These are phyloP conservation scores for Temnothorax longispinosus DNA, from an alignment of 1,140 invertebrate genomes.

Conservation along the genomic window DNA sequence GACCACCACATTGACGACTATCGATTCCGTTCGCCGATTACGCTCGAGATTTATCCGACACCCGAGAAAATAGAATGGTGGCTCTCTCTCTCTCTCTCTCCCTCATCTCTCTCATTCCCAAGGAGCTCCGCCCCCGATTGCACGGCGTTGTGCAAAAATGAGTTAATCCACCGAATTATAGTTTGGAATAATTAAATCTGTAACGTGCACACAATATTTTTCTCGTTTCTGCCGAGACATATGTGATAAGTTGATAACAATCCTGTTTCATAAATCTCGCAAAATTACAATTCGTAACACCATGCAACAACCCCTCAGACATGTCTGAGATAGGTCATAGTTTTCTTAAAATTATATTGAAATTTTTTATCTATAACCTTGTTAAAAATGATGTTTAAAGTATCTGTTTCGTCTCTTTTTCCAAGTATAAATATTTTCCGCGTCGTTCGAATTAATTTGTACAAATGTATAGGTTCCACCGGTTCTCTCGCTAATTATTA, in stretches of 20 bases:
- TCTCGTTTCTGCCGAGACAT: background rate
- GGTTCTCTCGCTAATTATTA: background rate
- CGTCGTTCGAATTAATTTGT: background rate
- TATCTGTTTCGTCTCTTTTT: background rate
- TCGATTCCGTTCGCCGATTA: slow-evolving; percentile 56
- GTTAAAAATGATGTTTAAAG: background rate
- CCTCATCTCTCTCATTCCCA: background rate
- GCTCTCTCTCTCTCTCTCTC: background rate
- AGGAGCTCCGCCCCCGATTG: background rate
- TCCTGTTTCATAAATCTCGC: background rate
- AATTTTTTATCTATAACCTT: background rate
- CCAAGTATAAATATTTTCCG: background rate
- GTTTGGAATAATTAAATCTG: background rate
- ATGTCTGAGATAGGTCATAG: background rate
- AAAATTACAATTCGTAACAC: background rate
- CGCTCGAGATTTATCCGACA: background rate
- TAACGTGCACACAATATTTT: background rate
- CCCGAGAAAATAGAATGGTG: slow-evolving; percentile 9
- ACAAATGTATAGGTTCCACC: background rate
- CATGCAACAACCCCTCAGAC: background rate
- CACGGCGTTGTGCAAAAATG: slow-evolving; percentile 10
- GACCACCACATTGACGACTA: slow-evolving; percentile 13
- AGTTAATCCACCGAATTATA: background rate
- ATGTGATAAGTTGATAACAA: background rate
- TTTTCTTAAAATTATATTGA: background rate